Conservation (phyloP, 2,113 vertebrate species). For the Platanista minor region DNA sequence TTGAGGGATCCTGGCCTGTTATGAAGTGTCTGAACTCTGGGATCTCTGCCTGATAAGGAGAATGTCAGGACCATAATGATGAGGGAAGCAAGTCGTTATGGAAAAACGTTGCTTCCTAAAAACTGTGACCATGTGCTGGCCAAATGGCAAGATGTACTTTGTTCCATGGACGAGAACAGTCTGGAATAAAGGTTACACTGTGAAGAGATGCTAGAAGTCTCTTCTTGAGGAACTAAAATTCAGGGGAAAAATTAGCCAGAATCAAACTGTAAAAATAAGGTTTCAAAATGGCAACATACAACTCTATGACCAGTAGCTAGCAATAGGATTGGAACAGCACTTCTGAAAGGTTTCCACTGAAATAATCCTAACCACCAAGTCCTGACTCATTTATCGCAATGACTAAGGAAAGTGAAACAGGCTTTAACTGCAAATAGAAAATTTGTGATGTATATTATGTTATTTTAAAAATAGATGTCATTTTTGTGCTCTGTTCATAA, state of each 20-base stretch:
- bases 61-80: neutral
- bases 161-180: neutral
- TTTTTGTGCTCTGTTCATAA: neutral
- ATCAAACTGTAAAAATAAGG: constrained; percentile 26
- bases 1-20: neutral
- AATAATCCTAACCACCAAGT: neutral
- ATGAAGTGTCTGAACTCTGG: neutral
- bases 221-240: constrained; percentile 19
- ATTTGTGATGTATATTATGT: neutral
- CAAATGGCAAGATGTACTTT: constrained; percentile 25
- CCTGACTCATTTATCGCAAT: neutral
- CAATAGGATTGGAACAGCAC: neutral
- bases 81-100: neutral
- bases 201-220: constrained; percentile 13
- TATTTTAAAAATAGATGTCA: neutral
- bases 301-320: neutral
- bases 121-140: constrained; percentile 14
- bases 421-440: neutral
- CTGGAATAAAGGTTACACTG: constrained; percentile 21
- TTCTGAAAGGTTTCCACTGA: neutral
- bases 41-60: neutral
- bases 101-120: neutral
- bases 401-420: neutral
- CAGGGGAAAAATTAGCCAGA: neutral
- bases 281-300: neutral